A percentile compares a stretch with the other conserved stretches of the same genome.
phyloP scores from a whole-genome alignment of 2,113 vertebrate species.

The Thomomys bottae region DNA sequence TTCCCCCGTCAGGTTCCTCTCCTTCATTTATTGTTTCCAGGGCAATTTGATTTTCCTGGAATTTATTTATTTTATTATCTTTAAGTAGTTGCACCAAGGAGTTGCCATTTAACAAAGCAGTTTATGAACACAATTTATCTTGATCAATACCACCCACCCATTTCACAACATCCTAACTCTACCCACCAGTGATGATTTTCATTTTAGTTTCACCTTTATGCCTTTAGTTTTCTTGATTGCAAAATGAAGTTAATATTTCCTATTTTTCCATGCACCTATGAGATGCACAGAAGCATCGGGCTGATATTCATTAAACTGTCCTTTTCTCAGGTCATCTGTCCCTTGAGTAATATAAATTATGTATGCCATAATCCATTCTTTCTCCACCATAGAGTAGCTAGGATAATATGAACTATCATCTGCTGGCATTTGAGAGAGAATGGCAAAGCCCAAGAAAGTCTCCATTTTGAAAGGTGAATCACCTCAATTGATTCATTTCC shows the following conservation, averaged over 20 bases:
- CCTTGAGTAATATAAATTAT: slow-evolving; percentile 21
- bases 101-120: no score
- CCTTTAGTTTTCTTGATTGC: slow-evolving; percentile 1
- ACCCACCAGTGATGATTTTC: no score
- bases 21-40: neutral
- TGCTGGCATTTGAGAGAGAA: slow-evolving; percentile 7
- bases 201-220: neutral
- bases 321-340: neutral
- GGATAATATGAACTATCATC: neutral
- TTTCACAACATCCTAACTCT: no score
- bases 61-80: no score
- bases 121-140: no score
- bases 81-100: no score
- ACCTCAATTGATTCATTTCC: slow-evolving; percentile 4
- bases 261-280: neutral
- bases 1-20: neutral
- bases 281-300: neutral
- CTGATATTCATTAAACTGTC: slow-evolving; percentile 30
- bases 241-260: slow-evolving; percentile 23
- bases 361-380: neutral
- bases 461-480: slow-evolving; percentile 36
- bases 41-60: neutral
- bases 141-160: no score
- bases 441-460: slow-evolving; percentile 8
- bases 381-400: neutral